A percentile compares a stretch with the other conserved stretches of the same genome.
phyloP scores from a whole-genome alignment of 1,140 invertebrate genomes.

The Drosophila nebulosa region DNA sequence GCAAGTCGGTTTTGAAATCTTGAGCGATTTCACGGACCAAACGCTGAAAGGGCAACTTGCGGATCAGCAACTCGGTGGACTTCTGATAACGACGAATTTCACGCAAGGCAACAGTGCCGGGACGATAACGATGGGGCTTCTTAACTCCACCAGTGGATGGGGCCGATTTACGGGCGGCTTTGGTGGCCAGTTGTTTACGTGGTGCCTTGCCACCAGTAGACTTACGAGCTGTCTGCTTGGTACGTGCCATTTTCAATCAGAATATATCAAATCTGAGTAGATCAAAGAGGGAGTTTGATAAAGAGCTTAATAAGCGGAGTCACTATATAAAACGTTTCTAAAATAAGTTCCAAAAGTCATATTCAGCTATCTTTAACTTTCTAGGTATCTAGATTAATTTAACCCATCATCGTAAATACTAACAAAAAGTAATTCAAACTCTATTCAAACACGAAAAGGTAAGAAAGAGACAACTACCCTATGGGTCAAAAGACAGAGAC shows the following conservation, averaged over 20 bases:
- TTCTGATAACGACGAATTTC: slow-evolving; percentile 94
- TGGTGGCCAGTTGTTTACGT: slow-evolving; percentile 92
- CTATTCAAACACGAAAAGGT: background rate
- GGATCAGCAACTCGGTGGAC: slow-evolving; percentile 90
- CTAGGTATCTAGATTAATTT: too few relatives aligned
- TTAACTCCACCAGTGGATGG: slow-evolving; percentile 89
- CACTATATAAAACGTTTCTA: too few relatives aligned
- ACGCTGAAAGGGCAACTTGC: slow-evolving; percentile 92
- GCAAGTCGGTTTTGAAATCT: slow-evolving; percentile 89
- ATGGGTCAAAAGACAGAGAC: background rate
- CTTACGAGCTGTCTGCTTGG: slow-evolving; percentile 94
- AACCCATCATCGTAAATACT: too few relatives aligned
- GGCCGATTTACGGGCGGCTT: slow-evolving; percentile 88
- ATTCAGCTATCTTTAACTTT: too few relatives aligned
- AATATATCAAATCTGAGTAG: background rate
- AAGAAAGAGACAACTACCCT: background rate
- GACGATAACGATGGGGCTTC: slow-evolving; percentile 89
- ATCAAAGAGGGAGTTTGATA: background rate
- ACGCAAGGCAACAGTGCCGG: slow-evolving; percentile 92
- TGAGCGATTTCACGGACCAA: slow-evolving; percentile 93
- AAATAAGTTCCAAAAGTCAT: too few relatives aligned
- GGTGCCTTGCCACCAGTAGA: slow-evolving; percentile 93
- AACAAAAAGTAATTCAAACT: background rate
- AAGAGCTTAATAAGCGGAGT: too few relatives aligned
- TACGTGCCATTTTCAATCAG: slow-evolving; percentile 85